Evolutionary conservation across 2,888 invertebrate species (phyloP).

Genomic region (Andrena dorsata): DNA sequence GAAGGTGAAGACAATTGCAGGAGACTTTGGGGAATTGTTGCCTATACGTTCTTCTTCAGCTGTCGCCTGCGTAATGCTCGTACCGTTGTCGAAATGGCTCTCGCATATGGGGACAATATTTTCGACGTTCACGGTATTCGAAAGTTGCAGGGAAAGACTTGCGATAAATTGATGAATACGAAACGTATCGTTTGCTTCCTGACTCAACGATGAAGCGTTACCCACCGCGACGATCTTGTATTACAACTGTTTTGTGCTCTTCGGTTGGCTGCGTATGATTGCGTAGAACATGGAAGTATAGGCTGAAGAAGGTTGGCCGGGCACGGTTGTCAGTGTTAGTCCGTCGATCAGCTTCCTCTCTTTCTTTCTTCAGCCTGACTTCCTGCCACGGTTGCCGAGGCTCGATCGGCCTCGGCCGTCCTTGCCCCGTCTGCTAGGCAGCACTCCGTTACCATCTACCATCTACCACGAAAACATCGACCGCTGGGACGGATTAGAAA

Average conservation of each 20-base stretch:
- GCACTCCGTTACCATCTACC: constrained; percentile 77
- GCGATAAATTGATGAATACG: no score
- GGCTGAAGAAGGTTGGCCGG: not conserved
- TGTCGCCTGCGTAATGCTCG: not conserved
- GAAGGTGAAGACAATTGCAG: not conserved
- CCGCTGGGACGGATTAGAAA: constrained; percentile 79
- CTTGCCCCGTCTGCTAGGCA: constrained; percentile 83
- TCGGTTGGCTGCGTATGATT: not conserved
- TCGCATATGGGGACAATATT: not conserved
- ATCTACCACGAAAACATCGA: constrained; percentile 80
- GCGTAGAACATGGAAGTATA: constrained; percentile 4
- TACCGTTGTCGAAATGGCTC: not conserved
- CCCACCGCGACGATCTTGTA: not conserved
- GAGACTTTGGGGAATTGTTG: not conserved
- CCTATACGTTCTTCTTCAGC: not conserved
- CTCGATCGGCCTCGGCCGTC: constrained; percentile 84
- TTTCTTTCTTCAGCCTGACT: constrained; percentile 57
- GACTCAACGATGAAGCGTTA: not conserved
- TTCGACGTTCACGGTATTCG: not conserved
- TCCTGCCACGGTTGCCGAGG: constrained; percentile 63
- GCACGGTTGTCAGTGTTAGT: constrained; percentile 25
- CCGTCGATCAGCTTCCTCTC: constrained; percentile 62
- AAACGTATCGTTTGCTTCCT: not conserved
- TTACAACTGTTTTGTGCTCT: not conserved
- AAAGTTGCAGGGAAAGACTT: not conserved